phyloP scores from a whole-genome alignment of 2,797 vertebrate species.

The Sardinella longiceps region DNA sequence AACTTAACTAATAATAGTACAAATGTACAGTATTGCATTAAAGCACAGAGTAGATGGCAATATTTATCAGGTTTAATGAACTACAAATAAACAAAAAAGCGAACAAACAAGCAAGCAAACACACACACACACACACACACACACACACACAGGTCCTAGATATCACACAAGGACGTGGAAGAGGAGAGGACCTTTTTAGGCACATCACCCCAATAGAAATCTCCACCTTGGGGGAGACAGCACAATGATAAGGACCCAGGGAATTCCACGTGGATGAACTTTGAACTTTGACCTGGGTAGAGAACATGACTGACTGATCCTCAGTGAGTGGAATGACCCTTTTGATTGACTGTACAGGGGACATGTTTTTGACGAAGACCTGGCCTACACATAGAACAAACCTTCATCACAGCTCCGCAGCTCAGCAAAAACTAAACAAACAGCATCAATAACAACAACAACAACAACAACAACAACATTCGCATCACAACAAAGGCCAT shows the following conservation, averaged over 20 bases:
- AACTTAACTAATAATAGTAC: constrained; percentile 6
- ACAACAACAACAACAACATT: constrained; percentile 10
- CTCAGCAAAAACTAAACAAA: background rate
- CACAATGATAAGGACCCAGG: background rate
- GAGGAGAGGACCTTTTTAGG: background rate
- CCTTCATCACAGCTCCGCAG: background rate
- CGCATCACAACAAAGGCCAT: constrained; percentile 39
- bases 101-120: background rate
- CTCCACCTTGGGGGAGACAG: background rate
- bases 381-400: background rate
- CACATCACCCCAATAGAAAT: background rate
- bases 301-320: background rate
- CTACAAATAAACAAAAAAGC: constrained; percentile 44
- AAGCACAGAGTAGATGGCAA: constrained; percentile 78
- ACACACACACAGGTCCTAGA: background rate
- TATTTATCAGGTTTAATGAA: constrained; percentile 56
- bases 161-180: background rate
- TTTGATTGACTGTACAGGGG: background rate
- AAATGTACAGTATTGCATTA: constrained; percentile 45
- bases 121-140: too few species aligned
- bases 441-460: background rate
- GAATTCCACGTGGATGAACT: background rate
- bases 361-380: background rate
- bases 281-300: constrained; percentile 8
- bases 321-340: background rate